phyloP scores from a whole-genome alignment of 1,140 invertebrate species.

The Campoletis sonorensis region DNA sequence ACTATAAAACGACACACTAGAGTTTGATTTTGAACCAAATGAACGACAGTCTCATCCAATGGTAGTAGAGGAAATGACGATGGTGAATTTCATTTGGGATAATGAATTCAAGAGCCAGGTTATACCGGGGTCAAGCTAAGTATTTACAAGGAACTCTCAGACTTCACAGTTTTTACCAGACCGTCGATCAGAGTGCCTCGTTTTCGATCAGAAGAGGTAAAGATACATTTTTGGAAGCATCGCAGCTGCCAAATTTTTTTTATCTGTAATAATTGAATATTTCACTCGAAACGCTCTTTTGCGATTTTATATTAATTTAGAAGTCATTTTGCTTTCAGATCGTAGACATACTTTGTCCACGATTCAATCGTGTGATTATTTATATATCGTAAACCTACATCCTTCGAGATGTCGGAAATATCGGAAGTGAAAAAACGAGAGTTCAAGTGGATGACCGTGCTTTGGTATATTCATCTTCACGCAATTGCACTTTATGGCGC shows the following conservation, averaged over 20 bases:
- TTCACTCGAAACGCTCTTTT: background rate
- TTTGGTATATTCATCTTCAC: slow-evolving; percentile 82
- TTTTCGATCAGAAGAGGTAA: slow-evolving; percentile 22
- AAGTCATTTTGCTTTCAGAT: background rate
- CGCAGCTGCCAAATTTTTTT: background rate
- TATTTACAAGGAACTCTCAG: slow-evolving; percentile 42
- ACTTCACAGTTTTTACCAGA: slow-evolving; percentile 51
- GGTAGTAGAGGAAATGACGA: slow-evolving; percentile 68
- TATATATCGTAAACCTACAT: background rate
- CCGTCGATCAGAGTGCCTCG: slow-evolving; percentile 50
- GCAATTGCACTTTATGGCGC: slow-evolving; percentile 80
- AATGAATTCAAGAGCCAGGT: slow-evolving; percentile 64
- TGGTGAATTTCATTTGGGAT: slow-evolving; percentile 59
- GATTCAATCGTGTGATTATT: background rate
- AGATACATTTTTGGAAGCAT: slow-evolving; percentile 19
- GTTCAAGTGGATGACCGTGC: slow-evolving; percentile 80
- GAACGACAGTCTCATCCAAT: background rate
- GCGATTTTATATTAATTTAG: background rate
- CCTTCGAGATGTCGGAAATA: slow-evolving; percentile 53
- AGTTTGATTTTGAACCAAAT: background rate
- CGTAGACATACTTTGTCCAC: too few relatives aligned
- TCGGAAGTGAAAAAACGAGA: slow-evolving; percentile 73
- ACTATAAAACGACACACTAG: background rate
- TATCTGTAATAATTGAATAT: background rate
- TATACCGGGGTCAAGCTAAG: slow-evolving; percentile 60